Evolutionary conservation across 2,113 vertebrate genomes (phyloP).

Genomic region (Chloebia gouldiae): DNA sequence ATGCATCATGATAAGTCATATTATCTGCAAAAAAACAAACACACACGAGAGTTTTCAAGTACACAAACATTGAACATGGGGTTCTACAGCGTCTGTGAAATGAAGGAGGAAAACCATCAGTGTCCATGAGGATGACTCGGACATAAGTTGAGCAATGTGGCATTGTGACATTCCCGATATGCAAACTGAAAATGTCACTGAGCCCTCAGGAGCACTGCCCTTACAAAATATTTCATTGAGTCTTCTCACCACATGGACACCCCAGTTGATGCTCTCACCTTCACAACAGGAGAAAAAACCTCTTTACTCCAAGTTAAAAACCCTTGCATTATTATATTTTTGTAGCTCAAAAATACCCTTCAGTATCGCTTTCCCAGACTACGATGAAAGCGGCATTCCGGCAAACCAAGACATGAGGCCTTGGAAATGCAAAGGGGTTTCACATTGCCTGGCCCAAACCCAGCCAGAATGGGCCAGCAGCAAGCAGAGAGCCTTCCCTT

Average conservation of each 20-base stretch:
- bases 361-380: not conserved
- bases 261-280: not conserved
- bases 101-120: not conserved
- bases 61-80: not conserved
- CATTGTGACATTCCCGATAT: not conserved
- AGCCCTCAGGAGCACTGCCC: not conserved
- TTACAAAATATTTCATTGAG: not conserved
- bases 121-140: not conserved
- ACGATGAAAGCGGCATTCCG: not conserved
- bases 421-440: not conserved
- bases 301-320: not conserved
- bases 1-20: not conserved
- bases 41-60: not conserved
- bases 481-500: not conserved
- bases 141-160: not conserved
- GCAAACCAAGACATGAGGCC: not conserved
- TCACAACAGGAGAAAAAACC: not conserved
- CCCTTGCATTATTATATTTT: not conserved
- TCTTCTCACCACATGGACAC: not conserved
- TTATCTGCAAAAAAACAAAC: not conserved
- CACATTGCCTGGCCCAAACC: slow-evolving; percentile 38
- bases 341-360: not conserved
- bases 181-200: fast-evolving
- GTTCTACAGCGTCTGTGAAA: not conserved
- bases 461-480: not conserved